A percentile compares a stretch with the other conserved stretches of the same genome.
Conservation (phyloP, 2,888 invertebrate species). For the Spodoptera littoralis region DNA sequence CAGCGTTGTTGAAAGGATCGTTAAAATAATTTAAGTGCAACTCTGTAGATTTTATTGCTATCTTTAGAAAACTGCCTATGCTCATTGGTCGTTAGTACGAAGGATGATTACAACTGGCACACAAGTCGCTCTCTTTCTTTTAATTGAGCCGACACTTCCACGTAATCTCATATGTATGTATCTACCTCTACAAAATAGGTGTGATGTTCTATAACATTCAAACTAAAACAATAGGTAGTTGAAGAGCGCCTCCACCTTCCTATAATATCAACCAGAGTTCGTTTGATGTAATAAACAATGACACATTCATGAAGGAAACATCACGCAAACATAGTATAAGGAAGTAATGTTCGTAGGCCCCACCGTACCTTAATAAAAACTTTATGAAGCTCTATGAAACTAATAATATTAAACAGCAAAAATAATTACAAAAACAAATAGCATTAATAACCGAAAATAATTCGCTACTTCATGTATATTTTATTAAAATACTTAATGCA, state of each 20-base stretch:
- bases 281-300: conserved; percentile 38
- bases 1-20: conserved; percentile 13
- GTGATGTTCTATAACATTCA: no score
- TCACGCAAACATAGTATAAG: conserved; percentile 8
- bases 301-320: conserved; percentile 22
- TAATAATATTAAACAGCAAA: conserved; percentile 16
- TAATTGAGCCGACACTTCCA: no score
- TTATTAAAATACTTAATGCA: conserved; percentile 56
- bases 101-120: no score
- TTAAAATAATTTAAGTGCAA: conserved; percentile 36
- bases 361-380: conserved; percentile 39
- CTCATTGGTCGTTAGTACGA: no score
- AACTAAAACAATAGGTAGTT: conserved; percentile 30
- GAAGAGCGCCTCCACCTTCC: conserved; percentile 9
- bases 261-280: conserved; percentile 17
- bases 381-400: conserved; percentile 25
- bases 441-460: conserved; percentile 44
- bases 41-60: neutral
- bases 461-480: conserved; percentile 36
- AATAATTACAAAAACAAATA: conserved; percentile 42
- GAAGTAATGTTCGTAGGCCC: conserved; percentile 19
- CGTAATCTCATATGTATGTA: no score
- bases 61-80: no score
- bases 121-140: no score
- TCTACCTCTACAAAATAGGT: no score